These are phyloP conservation scores for Oegoconia quadripuncta DNA, from an alignment of 2,888 invertebrate species.

Conservation along the genomic window DNA sequence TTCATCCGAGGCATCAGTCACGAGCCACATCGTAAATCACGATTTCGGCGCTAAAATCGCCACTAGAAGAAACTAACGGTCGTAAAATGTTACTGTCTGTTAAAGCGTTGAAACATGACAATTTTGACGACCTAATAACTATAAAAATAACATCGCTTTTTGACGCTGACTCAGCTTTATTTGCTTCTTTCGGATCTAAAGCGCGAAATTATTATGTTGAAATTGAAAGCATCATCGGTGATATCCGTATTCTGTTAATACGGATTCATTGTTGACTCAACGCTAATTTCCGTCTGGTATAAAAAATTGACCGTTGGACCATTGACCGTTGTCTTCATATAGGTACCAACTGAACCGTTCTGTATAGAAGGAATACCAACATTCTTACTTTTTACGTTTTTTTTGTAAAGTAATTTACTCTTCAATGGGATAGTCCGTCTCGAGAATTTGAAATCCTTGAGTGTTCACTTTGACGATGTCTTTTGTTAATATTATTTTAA, in stretches of 20 bases:
- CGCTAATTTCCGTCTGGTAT: constrained; percentile 52
- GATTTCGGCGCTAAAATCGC: constrained; percentile 5
- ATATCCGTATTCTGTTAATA: constrained; percentile 35
- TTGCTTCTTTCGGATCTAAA: too few species aligned
- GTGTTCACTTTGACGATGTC: constrained; percentile 7
- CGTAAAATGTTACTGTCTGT: neutral
- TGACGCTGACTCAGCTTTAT: too few species aligned
- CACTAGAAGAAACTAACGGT: neutral
- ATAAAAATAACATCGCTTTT: too few species aligned
- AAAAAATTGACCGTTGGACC: constrained; percentile 50
- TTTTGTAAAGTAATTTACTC: neutral
- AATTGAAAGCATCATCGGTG: too few species aligned
- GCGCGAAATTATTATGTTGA: too few species aligned
- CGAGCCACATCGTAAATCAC: constrained; percentile 19
- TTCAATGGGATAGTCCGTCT: neutral
- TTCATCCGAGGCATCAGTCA: constrained; percentile 19
- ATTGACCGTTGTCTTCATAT: constrained; percentile 28
- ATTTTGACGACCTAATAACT: constrained; percentile 5
- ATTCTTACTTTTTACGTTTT: neutral
- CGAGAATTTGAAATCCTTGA: neutral
- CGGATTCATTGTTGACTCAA: constrained; percentile 44
- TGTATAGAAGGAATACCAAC: neutral
- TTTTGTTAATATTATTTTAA: constrained; percentile 24
- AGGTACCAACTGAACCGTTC: neutral
- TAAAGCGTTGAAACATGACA: neutral